Evolutionary conservation across 1,140 invertebrate species (phyloP).

Genomic region (Pogonomyrmex barbatus): DNA sequence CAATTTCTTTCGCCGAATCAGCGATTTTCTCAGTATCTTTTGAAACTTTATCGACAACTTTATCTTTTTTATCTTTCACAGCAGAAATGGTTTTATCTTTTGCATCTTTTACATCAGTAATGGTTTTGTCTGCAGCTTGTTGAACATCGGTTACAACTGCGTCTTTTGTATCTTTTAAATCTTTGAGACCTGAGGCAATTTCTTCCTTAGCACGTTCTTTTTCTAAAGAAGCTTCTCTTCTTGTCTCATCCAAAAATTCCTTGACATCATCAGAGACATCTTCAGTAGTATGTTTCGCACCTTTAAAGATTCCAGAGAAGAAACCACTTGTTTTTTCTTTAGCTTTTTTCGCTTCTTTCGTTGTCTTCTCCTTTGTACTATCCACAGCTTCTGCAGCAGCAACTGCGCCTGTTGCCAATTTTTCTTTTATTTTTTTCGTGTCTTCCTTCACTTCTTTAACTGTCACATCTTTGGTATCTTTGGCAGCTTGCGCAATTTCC

Average conservation of each 20-base stretch:
- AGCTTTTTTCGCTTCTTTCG: slow-evolving; percentile 76
- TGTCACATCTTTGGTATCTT: slow-evolving; percentile 48
- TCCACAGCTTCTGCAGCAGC: background rate
- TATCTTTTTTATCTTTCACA: slow-evolving; percentile 58
- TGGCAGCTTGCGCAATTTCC: slow-evolving; percentile 62
- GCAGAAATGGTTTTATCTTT: slow-evolving; percentile 18
- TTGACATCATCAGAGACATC: slow-evolving; percentile 71
- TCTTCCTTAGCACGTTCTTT: slow-evolving; percentile 55
- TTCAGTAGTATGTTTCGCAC: slow-evolving; percentile 75
- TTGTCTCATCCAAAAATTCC: slow-evolving; percentile 75
- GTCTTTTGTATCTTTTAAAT: slow-evolving; percentile 7
- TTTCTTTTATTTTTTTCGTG: background rate
- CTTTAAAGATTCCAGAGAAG: slow-evolving; percentile 75
- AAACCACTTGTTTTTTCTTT: slow-evolving; percentile 77
- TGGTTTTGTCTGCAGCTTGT: slow-evolving; percentile 26
- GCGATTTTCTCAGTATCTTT: slow-evolving; percentile 9
- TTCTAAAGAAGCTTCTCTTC: slow-evolving; percentile 69
- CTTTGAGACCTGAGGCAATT: slow-evolving; percentile 24
- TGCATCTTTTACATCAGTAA: background rate
- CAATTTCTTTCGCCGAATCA: slow-evolving; percentile 3
- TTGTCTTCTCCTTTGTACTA: slow-evolving; percentile 48
- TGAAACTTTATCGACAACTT: background rate
- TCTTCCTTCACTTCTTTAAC: slow-evolving; percentile 62
- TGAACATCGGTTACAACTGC: background rate
- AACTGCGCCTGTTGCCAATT: slow-evolving; percentile 11